These are phyloP conservation scores for Phaethornis superciliosus DNA, from an alignment of 2,113 vertebrate genomes.

Conservation along the genomic window DNA sequence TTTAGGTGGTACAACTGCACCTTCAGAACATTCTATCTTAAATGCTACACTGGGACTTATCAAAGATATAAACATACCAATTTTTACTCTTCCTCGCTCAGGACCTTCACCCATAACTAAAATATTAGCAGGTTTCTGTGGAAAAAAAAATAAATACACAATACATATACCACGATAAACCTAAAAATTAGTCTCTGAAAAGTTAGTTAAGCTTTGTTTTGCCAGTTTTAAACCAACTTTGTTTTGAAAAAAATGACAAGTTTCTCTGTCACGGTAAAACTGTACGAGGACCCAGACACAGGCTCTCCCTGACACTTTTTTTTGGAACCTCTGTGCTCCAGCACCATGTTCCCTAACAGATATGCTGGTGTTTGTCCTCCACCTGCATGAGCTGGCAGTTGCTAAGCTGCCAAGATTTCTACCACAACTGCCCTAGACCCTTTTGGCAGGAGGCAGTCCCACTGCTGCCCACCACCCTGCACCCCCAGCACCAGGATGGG, in stretches of 20 bases:
- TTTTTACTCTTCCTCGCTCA: conserved; percentile 99
- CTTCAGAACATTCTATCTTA: conserved; percentile 74
- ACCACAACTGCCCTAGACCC: background rate
- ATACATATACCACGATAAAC: conserved; percentile 75
- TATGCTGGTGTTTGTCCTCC: background rate
- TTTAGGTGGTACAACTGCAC: conserved; percentile 58
- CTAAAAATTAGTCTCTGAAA: conserved; percentile 73
- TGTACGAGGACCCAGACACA: conserved; percentile 31
- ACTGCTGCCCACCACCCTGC: background rate
- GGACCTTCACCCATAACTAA: conserved; percentile 99
- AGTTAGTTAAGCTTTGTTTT: conserved; percentile 67
- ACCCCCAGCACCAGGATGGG: background rate
- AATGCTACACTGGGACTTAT: conserved; percentile 79
- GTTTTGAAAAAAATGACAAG: conserved; percentile 56
- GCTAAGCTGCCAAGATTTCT: rapidly evolving
- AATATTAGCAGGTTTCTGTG: conserved; percentile 99
- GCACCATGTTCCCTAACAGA: background rate
- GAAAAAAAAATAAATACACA: conserved; percentile 82
- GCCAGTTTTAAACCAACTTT: conserved; percentile 70
- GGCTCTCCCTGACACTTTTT: background rate
- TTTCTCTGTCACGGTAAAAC: conserved; percentile 6
- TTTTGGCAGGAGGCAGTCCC: background rate
- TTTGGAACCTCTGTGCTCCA: rapidly evolving
- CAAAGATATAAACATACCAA: conserved; percentile 88
- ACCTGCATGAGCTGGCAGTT: background rate